A percentile compares a stretch with the other conserved stretches of the same genome.
Evolutionary conservation across 2,888 invertebrate species (phyloP).

Genomic region (Euzetes globulus): DNA sequence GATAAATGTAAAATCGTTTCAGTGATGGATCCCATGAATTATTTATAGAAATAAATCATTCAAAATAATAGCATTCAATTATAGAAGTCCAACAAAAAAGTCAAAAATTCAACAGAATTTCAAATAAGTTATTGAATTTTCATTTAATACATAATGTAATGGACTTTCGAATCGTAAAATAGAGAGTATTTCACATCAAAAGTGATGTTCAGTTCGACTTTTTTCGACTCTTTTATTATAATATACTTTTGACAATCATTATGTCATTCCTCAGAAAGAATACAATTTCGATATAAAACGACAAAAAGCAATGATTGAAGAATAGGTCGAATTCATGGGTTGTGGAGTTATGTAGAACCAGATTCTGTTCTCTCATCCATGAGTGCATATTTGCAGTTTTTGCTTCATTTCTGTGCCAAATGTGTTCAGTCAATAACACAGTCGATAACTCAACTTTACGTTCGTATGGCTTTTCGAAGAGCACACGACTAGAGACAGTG

Average conservation of each 20-base stretch:
- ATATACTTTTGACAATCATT: neutral
- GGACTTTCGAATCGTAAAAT: neutral
- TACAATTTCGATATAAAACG: conserved; percentile 12
- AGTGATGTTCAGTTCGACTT: neutral
- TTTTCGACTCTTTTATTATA: neutral
- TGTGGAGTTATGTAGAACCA: neutral
- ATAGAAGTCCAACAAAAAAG: too few species aligned
- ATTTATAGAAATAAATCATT: too few species aligned
- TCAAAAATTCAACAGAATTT: too few species aligned
- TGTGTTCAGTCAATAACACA: conserved; percentile 28
- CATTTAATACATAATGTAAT: neutral
- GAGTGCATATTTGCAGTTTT: conserved; percentile 12
- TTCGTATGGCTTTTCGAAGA: conserved; percentile 6
- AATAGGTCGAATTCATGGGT: neutral
- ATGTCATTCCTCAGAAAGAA: neutral
- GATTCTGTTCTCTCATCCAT: neutral
- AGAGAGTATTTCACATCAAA: neutral
- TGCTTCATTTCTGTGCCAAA: conserved; percentile 14
- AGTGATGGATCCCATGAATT: too few species aligned
- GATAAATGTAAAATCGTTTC: too few species aligned
- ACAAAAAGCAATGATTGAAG: conserved; percentile 16
- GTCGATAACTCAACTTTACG: conserved; percentile 28
- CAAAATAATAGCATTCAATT: too few species aligned
- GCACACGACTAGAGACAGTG: neutral
- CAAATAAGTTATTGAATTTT: neutral